Percentiles rank a stretch among this genome's conserved stretches.
These are phyloP conservation scores for Nettapus auritus DNA, from an alignment of 2,113 vertebrate genomes.

Conservation along the genomic window DNA sequence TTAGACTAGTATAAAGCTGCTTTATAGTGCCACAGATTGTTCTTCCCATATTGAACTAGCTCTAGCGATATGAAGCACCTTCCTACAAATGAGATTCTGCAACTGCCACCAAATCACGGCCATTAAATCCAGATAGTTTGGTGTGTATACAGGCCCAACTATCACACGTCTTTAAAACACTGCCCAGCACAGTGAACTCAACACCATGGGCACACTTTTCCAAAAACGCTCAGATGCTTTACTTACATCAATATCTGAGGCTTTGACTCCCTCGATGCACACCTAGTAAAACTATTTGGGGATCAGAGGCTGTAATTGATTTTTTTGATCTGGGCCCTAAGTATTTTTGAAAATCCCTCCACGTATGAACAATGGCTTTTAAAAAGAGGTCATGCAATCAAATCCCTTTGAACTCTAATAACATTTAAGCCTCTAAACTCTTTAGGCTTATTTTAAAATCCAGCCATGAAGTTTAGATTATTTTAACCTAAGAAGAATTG, in stretches of 20 bases:
- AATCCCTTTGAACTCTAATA: slow-evolving; percentile 39
- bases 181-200: neutral
- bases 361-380: neutral
- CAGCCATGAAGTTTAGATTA: slow-evolving; percentile 49
- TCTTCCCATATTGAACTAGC: neutral
- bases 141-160: neutral
- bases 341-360: slow-evolving; percentile 36
- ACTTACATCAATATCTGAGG: neutral
- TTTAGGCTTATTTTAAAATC: slow-evolving; percentile 53
- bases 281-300: neutral
- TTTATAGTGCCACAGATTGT: neutral
- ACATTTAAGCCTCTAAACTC: slow-evolving; percentile 43
- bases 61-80: neutral
- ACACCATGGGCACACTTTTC: neutral
- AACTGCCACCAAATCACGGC: neutral
- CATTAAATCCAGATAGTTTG: neutral
- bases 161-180: neutral
- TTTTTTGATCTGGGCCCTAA: neutral
- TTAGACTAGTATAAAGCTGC: neutral
- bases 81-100: neutral
- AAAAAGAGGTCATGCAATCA: slow-evolving; percentile 37
- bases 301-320: neutral
- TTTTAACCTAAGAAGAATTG: slow-evolving; percentile 40
- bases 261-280: neutral
- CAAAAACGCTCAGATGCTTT: neutral